Evolutionary conservation across 2,888 invertebrate genomes (phyloP).

Genomic region (Bembecia ichneumoniformis): DNA sequence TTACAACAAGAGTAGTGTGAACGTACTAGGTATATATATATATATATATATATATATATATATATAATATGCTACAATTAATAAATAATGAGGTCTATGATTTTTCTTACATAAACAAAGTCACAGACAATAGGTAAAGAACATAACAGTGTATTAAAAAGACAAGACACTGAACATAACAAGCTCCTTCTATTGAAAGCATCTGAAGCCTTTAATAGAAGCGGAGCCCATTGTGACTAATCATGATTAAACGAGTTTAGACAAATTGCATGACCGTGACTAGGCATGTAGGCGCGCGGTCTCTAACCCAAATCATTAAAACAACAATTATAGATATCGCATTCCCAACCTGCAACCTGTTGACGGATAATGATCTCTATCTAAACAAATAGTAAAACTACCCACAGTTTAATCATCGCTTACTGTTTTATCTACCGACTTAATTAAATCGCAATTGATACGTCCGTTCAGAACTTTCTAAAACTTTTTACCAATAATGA

Average conservation of each 20-base stretch:
- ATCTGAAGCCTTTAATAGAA: slow-evolving; percentile 59
- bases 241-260: slow-evolving; percentile 72
- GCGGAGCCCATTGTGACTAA: slow-evolving; percentile 68
- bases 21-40: too few relatives aligned
- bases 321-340: slow-evolving; percentile 71
- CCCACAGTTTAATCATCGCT: slow-evolving; percentile 4
- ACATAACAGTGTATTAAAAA: background rate
- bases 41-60: too few relatives aligned
- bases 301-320: slow-evolving; percentile 68
- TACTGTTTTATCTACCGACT: background rate
- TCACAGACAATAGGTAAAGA: too few relatives aligned
- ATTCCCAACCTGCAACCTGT: slow-evolving; percentile 67
- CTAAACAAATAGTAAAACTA: slow-evolving; percentile 60
- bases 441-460: slow-evolving; percentile 32
- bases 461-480: slow-evolving; percentile 5
- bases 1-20: too few relatives aligned
- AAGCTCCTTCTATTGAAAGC: slow-evolving; percentile 47
- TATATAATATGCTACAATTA: too few relatives aligned
- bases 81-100: too few relatives aligned
- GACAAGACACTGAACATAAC: slow-evolving; percentile 16
- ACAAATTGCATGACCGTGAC: slow-evolving; percentile 72
- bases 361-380: slow-evolving; percentile 64
- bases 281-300: slow-evolving; percentile 59
- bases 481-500: background rate
- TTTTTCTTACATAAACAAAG: too few relatives aligned